These are phyloP conservation scores for Ardeotis arabs DNA, from an alignment of 2,113 vertebrate genomes.

Conservation along the genomic window DNA sequence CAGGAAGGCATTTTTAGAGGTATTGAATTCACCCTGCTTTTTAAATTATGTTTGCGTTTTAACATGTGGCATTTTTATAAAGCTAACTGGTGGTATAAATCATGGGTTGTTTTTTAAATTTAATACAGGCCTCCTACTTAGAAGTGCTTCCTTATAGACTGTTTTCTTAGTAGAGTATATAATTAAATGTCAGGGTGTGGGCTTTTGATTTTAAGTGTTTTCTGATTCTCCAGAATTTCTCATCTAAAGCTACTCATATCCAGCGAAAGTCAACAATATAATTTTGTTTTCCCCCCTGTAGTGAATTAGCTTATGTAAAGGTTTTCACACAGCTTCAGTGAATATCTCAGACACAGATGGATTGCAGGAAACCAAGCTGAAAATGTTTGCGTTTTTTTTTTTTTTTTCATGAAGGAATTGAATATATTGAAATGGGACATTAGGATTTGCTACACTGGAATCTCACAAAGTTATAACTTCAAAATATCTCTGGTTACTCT, in stretches of 20 bases:
- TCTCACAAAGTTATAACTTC: background rate
- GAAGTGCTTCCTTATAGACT: background rate
- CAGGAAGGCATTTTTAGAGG: background rate
- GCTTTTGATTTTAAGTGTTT: background rate
- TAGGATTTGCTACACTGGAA: background rate
- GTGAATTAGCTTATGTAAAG: background rate
- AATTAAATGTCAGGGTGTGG: background rate
- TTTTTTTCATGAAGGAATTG: background rate
- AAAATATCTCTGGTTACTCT: background rate
- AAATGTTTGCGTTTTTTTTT: background rate
- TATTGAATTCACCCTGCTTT: background rate
- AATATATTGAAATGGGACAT: background rate
- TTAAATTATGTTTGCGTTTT: background rate
- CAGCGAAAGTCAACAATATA: background rate
- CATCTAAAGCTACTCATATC: background rate
- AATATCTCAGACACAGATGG: background rate
- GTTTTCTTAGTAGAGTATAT: background rate
- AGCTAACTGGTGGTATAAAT: background rate
- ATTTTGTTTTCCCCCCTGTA: fast-evolving
- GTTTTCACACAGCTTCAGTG: background rate
- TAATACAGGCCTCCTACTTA: background rate
- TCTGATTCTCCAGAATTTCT: background rate
- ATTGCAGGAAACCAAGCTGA: background rate
- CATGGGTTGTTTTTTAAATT: background rate
- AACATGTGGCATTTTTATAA: background rate